A percentile compares a stretch with the other conserved stretches of the same genome.
Evolutionary conservation across 2,888 invertebrate species (phyloP).

Genomic region (Rhogogaster chlorosoma): DNA sequence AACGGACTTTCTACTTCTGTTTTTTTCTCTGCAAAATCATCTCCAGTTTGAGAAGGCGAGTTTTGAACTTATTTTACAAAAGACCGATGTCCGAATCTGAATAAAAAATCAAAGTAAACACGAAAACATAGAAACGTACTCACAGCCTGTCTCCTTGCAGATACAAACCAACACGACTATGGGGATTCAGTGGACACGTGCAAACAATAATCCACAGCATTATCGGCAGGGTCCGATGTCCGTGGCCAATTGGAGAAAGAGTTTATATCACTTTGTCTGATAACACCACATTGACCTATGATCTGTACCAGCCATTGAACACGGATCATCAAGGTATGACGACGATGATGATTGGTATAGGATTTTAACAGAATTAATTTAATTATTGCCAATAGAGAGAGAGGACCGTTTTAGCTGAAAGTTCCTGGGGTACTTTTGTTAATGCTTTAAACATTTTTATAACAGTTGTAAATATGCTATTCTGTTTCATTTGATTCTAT

Average conservation of each 20-base stretch:
- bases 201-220: slow-evolving; percentile 96
- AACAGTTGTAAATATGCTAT: background rate
- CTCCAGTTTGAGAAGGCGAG: background rate
- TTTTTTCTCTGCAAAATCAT: too few relatives aligned
- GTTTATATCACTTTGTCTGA: slow-evolving; percentile 88
- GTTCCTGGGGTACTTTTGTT: background rate
- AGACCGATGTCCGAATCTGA: background rate
- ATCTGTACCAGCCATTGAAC: slow-evolving; percentile 91
- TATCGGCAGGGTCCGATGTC: slow-evolving; percentile 92
- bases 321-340: slow-evolving; percentile 85
- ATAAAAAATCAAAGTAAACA: background rate
- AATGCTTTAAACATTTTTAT: background rate
- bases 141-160: slow-evolving; percentile 80
- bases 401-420: background rate
- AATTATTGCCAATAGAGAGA: background rate
- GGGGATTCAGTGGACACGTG: slow-evolving; percentile 98
- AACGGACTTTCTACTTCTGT: background rate
- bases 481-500: background rate
- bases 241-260: slow-evolving; percentile 92
- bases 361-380: background rate
- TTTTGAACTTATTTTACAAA: background rate
- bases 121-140: background rate
- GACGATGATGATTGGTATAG: background rate
- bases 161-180: slow-evolving; percentile 92
- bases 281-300: slow-evolving; percentile 94